A percentile compares a stretch with the other conserved stretches of the same genome.
phyloP scores from a whole-genome alignment of 2,888 invertebrate genomes.

The Leptinotarsa peninsularis region DNA sequence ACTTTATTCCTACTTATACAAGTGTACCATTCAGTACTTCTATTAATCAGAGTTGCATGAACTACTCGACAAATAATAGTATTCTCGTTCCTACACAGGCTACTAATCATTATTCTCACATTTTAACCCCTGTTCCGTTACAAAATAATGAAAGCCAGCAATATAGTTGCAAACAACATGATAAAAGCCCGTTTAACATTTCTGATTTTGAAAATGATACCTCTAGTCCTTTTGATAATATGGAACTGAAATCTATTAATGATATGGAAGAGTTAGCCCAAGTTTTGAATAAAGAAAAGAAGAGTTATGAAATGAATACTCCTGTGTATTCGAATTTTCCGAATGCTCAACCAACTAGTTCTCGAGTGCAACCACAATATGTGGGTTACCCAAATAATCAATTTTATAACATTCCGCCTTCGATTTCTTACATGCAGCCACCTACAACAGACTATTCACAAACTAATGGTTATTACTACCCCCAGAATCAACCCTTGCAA shows the following conservation, averaged over 20 bases:
- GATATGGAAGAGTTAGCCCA: conserved; percentile 91
- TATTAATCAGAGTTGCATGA: conserved; percentile 46
- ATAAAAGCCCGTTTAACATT: conserved; percentile 67
- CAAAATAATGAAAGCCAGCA: conserved; percentile 45
- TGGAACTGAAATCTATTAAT: conserved; percentile 91
- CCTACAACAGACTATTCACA: conserved; percentile 42
- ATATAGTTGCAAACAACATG: conserved; percentile 47
- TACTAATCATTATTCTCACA: conserved; percentile 60
- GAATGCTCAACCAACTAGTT: conserved; percentile 21
- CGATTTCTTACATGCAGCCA: conserved; percentile 41
- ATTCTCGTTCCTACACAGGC: conserved; percentile 59
- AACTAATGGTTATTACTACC: conserved; percentile 49
- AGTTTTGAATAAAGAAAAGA: conserved; percentile 70
- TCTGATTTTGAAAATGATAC: conserved; percentile 93
- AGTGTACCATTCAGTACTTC: conserved; percentile 31
- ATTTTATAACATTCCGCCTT: conserved; percentile 52
- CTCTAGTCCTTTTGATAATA: conserved; percentile 93
- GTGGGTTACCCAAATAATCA: conserved; percentile 39
- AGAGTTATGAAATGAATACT: conserved; percentile 30
- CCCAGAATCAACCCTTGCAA: conserved; percentile 30
- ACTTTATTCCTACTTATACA: conserved; percentile 28
- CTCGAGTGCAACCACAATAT: conserved; percentile 39
- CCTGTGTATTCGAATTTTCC: conserved; percentile 40
- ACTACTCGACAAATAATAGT: conserved; percentile 46
- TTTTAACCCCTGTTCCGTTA: conserved; percentile 66